Evolutionary conservation across 2,888 invertebrate species (phyloP), one percentile per base, ranked within the genome.

Genomic region (Noctua janthina): DNA sequence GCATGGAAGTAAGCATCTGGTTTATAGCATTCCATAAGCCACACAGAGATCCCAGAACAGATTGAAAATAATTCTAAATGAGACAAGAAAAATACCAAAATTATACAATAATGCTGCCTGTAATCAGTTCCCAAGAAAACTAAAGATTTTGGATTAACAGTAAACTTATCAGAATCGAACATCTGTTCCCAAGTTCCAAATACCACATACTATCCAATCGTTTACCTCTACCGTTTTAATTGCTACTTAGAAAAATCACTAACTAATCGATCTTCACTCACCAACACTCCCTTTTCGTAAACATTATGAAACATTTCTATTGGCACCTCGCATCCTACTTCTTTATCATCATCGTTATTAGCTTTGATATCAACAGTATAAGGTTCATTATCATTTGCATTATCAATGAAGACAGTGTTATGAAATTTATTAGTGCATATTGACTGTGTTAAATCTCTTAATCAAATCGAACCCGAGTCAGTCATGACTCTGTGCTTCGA

Each of bases 391-490:
- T 89, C 81, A 46, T 81, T 78, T 87, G 82, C 39, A 82, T 76
- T 51, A 76, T 71, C 67, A 78, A 78, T 70, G 75, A 78, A 86
- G 78, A 79, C 78, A 74, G 74, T 84, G 80, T 93, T 93, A 90
- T 88, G 91, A 92, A 92, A 92, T 91, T 88, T 88, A 91, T 91
- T 90, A 85, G 87, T 86, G 84, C 88, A 89, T 93, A 91, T 93
- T 93, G 91, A 92, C 92, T 93, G 84, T 88, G 90, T 92, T 88
- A 91, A 90, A 93, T 91, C 90, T 92, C 94, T 92, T 95, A 96
- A 96, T 95, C 91, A 94, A 95, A 92, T 91, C 91, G 93, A 95
- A 92, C 93, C 89, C 93, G 78, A 88, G 88, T 87, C 89, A 93
- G 95, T 94, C 95, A 95, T 95, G 95, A 92, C 88, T 90, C 87